Evolutionary conservation across 2,797 vertebrate species (phyloP), one percentile per base, ranked within the genome.

Genomic region (Sebastes cheni): DNA sequence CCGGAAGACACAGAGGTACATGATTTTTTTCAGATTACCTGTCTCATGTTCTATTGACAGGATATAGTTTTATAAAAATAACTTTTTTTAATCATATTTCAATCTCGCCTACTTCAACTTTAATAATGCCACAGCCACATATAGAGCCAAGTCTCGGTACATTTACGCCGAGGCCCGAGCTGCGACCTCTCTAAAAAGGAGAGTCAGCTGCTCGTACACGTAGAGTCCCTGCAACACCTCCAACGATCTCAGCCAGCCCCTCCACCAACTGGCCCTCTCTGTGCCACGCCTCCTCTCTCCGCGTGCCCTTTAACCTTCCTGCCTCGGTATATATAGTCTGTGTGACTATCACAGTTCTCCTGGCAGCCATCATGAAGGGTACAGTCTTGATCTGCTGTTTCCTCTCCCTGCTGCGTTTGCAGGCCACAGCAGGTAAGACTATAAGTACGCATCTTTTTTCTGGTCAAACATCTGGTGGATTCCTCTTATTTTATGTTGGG

Each of bases 321-420:
- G 78, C 89, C 72, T 82, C 46, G 80, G 93, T 96, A 98, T 98
- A 98, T 97, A 99, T 97, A 97, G 95, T 92, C 82, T 86, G 78
- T 75, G 88, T 70, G 80, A 95, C 95, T 91, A 93, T 95, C 95
- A 95, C 90, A 95, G 94, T 95, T 95, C 96, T 97, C 97, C 97
- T 97, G 97, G 97, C 97, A 96, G 97, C 96, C 97, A 97, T 96
- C 96, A 99, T 99, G 98, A 98, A 96, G 96, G 95, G 96, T 81
- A 95, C 96, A 91, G 95, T 97, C 93, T 96, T 97, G 87, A 92
- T 98, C 95, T 97, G 97, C 93, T 94, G 94, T 95, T 97, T 97
- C 58, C 85, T 98, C 87, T 96, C 96, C 67, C 95, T 98, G 86
- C 96, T 99, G 92, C 92, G 97, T 90, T 94, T 97, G 92, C 93